Base-by-base conservation (phyloP, 92 coral and sea anemone species). In the Heliopora coerulea region DNA sequence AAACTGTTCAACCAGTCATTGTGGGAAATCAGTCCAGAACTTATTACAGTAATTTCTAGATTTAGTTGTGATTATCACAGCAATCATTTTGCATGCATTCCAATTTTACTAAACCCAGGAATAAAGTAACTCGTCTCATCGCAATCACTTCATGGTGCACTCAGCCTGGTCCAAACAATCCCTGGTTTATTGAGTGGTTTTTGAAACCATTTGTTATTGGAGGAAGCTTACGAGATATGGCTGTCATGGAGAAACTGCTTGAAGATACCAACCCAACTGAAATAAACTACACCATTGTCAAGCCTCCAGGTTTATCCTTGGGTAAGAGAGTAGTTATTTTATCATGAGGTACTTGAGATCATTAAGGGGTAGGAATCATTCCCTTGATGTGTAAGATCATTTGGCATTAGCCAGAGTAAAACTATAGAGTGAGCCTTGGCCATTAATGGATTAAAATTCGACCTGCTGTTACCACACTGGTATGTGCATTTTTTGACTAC, bases 81-180 rank as follows among this genome's bases (percentile, higher is more conserved):
- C 13, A 17, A 19, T 26, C 25, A 2, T 57, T 14, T 17, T 57
- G 62, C 17, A 50, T 50, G 19, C 26, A 6, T 50, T 50, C 18
- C 29, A 20, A 33, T 32, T 48, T 28, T 60, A 25, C 0, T 32
- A 15, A 6, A 25, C 66, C 23, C 58, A 90, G 96, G 75, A 64
- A 86, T 79, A 82, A 80, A 8, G 78, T 91, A 4, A 65, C 74
- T n/a, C 83, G 95, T 29, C 81, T 91, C 46, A 73, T 88, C 19
- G 82, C 62, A 8, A 65, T 86, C 41, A 91, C 95, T 46, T 82
- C 97, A 25, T 88, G 97, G 97, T 87, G 97, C 20, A 83, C 89
- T 11, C 83, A 81, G 23, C 86, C 97, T 27, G 89, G 93, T 11
- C 95, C 97, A n/a, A 86, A 88, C 75, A 88, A 88, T 39, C 79